Percentiles rank a stretch among this genome's conserved stretches.
phyloP scores from a whole-genome alignment of 37 sponge, comb jelly and placozoan species.

The Spongilla lacustris region DNA sequence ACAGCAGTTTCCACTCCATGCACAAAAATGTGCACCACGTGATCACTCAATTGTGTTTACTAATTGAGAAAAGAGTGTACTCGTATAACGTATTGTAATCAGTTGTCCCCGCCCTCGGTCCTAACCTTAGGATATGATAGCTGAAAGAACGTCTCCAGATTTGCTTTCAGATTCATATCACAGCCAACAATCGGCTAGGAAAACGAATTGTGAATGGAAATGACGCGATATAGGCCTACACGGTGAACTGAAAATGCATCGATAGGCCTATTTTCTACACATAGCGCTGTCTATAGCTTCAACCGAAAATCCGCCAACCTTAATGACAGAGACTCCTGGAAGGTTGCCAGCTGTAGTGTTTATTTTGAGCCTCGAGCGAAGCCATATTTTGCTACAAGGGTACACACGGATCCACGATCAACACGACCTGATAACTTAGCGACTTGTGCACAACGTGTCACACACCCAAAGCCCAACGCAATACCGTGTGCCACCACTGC shows the following conservation, averaged over 20 bases:
- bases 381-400: not conserved
- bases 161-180: slow-evolving; percentile 65
- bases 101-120: not conserved
- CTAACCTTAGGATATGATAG: slow-evolving; percentile 73
- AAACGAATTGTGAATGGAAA: too few relatives aligned
- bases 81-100: not conserved
- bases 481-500: not conserved
- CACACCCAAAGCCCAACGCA: not conserved
- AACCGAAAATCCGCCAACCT: not conserved
- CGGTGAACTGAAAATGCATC: not conserved
- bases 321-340: slow-evolving; percentile 25
- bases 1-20: too few relatives aligned
- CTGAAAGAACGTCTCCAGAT: slow-evolving; percentile 74
- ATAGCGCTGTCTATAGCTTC: not conserved
- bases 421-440: not conserved
- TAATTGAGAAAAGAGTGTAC: too few relatives aligned
- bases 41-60: too few relatives aligned
- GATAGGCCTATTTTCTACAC: too few relatives aligned
- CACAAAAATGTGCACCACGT: too few relatives aligned
- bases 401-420: not conserved
- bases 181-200: slow-evolving; percentile 74
- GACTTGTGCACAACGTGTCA: not conserved
- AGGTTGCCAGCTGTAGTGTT: not conserved
- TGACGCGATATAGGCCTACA: not conserved
- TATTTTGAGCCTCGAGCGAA: not conserved